Percentiles rank a stretch among this genome's conserved stretches.
Conservation (phyloP, 2,888 invertebrate genomes). For the Melanotus villosus region DNA sequence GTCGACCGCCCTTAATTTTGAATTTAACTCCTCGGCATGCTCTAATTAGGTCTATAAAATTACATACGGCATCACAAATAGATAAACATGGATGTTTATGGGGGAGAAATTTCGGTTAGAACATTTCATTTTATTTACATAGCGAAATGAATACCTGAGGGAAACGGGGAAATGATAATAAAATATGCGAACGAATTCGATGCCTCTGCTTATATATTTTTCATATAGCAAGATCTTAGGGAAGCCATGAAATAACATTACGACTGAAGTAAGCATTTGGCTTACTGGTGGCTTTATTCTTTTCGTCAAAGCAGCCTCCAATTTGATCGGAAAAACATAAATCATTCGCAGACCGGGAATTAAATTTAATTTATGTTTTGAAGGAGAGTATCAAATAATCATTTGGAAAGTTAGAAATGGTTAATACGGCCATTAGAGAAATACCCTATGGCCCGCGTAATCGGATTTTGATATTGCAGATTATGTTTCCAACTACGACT, state of each 20-base stretch:
- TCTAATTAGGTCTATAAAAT: neutral
- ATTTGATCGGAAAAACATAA: constrained; percentile 23
- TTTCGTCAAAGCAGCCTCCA: neutral
- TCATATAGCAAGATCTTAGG: constrained; percentile 1
- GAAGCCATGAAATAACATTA: constrained; percentile 6
- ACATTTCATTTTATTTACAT: constrained; percentile 13
- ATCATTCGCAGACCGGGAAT: constrained; percentile 5
- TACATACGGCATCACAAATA: neutral
- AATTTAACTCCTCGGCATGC: neutral
- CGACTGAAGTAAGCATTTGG: neutral
- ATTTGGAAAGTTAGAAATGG: constrained; percentile 39
- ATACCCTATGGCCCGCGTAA: constrained; percentile 35
- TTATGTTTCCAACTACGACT: constrained; percentile 32
- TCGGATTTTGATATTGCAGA: constrained; percentile 38
- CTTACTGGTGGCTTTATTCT: constrained; percentile 3
- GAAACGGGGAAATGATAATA: constrained; percentile 1
- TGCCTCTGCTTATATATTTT: neutral
- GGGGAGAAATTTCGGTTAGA: neutral
- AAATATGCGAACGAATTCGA: constrained; percentile 1
- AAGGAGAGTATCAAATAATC: constrained; percentile 26
- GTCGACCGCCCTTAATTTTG: neutral
- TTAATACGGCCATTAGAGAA: constrained; percentile 36
- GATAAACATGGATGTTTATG: neutral
- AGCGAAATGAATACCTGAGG: constrained; percentile 14
- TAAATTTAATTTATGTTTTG: constrained; percentile 32